These are phyloP conservation scores for Manis javanica DNA, from an alignment of 2,797 vertebrate genomes.

Conservation along the genomic window DNA sequence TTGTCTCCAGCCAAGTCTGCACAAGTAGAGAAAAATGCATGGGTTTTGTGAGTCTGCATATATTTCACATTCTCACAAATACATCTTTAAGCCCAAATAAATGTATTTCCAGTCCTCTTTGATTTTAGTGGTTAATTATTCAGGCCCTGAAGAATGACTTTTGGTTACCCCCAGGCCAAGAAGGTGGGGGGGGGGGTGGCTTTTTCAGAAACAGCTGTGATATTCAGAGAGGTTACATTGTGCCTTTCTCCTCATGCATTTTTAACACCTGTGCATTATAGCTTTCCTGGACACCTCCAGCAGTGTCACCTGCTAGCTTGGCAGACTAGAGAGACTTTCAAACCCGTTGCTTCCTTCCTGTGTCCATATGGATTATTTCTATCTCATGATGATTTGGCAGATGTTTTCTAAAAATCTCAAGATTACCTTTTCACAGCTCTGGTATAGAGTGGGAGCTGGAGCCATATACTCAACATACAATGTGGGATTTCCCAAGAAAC, in stretches of 20 bases:
- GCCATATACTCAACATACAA: background rate
- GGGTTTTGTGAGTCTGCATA: background rate
- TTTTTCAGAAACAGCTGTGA: background rate
- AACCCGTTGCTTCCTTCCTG: background rate
- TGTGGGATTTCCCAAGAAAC: slow-evolving; percentile 17
- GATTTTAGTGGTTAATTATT: background rate
- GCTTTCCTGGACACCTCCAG: background rate
- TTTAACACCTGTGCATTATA: background rate
- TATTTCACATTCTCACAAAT: background rate
- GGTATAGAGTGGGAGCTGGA: background rate
- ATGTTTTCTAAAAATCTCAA: background rate
- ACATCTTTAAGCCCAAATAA: background rate
- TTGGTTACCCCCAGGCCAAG: background rate
- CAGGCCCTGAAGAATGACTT: background rate
- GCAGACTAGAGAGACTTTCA: background rate
- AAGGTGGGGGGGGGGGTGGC: background rate
- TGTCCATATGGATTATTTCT: background rate
- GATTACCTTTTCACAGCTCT: background rate
- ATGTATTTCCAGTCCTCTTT: background rate
- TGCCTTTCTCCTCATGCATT: background rate
- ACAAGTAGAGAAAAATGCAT: background rate
- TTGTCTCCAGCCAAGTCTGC: background rate
- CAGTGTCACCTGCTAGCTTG: background rate
- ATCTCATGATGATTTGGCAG: background rate
- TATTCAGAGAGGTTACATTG: background rate